Percentiles rank a stretch among this genome's conserved stretches.
Evolutionary conservation across 2,797 vertebrate genomes (phyloP).

Genomic region (Neosilurus mollespiculum): DNA sequence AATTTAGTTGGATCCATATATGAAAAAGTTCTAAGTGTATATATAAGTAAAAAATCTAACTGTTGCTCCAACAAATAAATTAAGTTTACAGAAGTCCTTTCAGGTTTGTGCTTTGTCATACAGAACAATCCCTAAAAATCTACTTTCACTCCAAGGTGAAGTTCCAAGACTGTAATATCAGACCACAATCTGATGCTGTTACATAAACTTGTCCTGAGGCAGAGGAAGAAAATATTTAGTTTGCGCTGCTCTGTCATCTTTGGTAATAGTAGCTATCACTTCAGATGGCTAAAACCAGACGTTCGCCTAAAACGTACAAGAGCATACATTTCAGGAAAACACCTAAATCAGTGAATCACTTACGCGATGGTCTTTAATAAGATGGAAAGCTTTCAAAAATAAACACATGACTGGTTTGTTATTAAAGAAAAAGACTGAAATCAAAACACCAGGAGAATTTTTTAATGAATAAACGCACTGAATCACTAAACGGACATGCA

Average conservation of each 20-base stretch:
- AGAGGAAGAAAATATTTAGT: constrained; percentile 27
- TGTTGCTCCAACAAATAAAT: background rate
- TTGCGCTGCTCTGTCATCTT: constrained; percentile 3
- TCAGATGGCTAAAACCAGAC: background rate
- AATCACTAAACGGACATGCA: background rate
- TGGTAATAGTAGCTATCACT: background rate
- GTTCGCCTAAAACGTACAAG: background rate
- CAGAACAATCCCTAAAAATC: background rate
- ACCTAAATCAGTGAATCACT: background rate
- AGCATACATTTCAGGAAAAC: constrained; percentile 13
- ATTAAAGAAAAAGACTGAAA: background rate
- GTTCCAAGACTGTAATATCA: constrained; percentile 20
- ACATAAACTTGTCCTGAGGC: constrained; percentile 31
- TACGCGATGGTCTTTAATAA: too few relatives aligned
- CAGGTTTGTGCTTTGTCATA: background rate
- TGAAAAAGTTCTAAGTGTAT: too few relatives aligned
- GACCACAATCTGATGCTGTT: constrained; percentile 14
- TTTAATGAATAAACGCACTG: too few relatives aligned
- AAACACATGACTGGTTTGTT: background rate
- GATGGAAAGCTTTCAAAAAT: too few relatives aligned
- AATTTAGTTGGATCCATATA: background rate
- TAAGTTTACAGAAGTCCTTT: background rate
- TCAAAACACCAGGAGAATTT: background rate
- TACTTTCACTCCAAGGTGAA: background rate
- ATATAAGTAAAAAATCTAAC: background rate